Evolutionary conservation across 2,797 vertebrate species (phyloP).

Genomic region (Jordanella pulchra): DNA sequence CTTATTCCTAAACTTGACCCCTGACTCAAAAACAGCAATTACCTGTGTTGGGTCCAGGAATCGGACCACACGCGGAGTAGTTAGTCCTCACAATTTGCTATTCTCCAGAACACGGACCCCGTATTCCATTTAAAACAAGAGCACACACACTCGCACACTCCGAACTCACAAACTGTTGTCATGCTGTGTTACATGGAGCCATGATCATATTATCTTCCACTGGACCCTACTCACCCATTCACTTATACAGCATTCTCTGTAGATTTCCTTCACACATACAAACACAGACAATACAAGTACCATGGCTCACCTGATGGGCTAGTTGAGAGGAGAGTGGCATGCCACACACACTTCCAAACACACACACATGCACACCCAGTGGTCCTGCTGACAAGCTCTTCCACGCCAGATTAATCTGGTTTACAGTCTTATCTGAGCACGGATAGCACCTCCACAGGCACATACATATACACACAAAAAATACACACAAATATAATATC

Average conservation of each 20-base stretch:
- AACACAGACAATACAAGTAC: conserved; percentile 51
- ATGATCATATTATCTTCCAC: conserved; percentile 97
- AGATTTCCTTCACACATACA: conserved; percentile 89
- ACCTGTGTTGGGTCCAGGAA: no score
- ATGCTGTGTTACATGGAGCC: conserved; percentile 97
- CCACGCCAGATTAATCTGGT: conserved; percentile 99
- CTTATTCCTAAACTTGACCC: no score
- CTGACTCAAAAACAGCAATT: no score
- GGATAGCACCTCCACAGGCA: conserved; percentile 88
- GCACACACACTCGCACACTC: conserved; percentile 51
- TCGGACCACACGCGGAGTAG: no score
- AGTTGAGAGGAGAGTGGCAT: conserved; percentile 41
- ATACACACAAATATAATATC: conserved; percentile 61
- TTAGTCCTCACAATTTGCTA: no score
- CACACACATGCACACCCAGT: conserved; percentile 54
- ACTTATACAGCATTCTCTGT: conserved; percentile 93
- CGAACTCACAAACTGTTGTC: conserved; percentile 80
- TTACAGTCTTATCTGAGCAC: conserved; percentile 97
- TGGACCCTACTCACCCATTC: conserved; percentile 97
- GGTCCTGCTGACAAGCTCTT: conserved; percentile 96
- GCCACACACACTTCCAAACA: conserved; percentile 24
- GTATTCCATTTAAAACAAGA: no score
- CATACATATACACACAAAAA: conserved; percentile 44
- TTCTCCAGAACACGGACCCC: no score
- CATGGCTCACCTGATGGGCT: conserved; percentile 61